Evolutionary conservation across 92 coral and sea anemone genomes (phyloP).

Genomic region (Ricordea florida): DNA sequence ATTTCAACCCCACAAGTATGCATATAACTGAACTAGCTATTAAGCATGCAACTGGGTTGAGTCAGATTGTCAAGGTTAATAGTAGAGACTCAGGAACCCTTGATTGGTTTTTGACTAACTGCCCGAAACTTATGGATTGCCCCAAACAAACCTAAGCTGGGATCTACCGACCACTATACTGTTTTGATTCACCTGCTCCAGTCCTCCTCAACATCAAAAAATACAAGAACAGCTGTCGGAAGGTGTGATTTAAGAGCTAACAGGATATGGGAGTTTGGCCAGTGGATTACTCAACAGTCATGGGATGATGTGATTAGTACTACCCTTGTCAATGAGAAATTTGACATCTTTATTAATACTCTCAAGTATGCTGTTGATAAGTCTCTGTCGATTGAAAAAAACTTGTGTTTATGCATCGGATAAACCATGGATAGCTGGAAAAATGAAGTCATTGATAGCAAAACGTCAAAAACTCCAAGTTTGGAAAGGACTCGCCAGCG

Average conservation of each 20-base stretch:
- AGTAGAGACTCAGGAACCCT: slow-evolving; percentile 23
- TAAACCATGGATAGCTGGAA: slow-evolving; percentile 41
- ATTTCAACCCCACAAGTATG: slow-evolving; percentile 30
- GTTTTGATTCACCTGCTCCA: neutral
- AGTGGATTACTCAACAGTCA: neutral
- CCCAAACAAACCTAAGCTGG: neutral
- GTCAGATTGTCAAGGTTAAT: slow-evolving; percentile 18
- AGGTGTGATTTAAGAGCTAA: too few species aligned
- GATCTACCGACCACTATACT: neutral
- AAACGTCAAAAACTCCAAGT: slow-evolving; percentile 7
- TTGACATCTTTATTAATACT: neutral
- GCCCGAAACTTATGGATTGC: neutral
- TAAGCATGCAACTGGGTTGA: slow-evolving; percentile 31
- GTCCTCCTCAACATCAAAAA: neutral
- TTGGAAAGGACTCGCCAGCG: slow-evolving; percentile 40
- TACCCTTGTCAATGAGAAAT: neutral
- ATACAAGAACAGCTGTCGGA: neutral
- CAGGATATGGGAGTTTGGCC: too few species aligned
- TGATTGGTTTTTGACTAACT: slow-evolving; percentile 1
- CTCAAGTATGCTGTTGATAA: neutral
- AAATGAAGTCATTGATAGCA: slow-evolving; percentile 14
- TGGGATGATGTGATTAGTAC: neutral
- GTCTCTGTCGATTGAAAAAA: neutral
- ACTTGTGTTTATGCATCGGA: too few species aligned
- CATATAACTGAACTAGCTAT: neutral